phyloP scores from a whole-genome alignment of 2,113 vertebrate species.

The Ceuthmochares aereus region DNA sequence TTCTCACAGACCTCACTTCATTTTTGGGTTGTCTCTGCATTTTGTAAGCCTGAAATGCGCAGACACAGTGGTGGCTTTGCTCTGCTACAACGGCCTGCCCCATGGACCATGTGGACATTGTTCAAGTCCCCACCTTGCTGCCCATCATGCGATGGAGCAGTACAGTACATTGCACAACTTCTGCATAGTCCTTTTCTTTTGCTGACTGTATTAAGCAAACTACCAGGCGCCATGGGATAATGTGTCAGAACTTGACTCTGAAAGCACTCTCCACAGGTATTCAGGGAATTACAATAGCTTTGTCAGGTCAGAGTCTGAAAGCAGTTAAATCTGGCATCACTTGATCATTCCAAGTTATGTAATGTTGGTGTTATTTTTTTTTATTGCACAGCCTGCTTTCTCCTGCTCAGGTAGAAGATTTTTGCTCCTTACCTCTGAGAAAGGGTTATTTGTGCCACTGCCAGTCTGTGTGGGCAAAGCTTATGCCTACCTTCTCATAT shows the following conservation, averaged over 20 bases:
- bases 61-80: rapidly evolving
- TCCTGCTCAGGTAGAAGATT: neutral
- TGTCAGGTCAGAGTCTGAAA: neutral
- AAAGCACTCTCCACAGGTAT: neutral
- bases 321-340: neutral
- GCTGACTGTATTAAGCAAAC: neutral
- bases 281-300: conserved; percentile 13
- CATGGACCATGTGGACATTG: rapidly evolving
- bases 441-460: neutral
- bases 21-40: neutral
- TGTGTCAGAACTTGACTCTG: neutral
- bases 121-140: neutral
- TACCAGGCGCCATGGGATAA: neutral
- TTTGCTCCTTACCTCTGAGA: neutral
- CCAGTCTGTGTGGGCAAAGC: rapidly evolving
- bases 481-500: neutral
- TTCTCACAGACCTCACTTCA: neutral
- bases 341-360: neutral
- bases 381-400: neutral
- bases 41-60: neutral
- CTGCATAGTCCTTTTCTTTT: neutral
- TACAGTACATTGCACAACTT: neutral
- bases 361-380: neutral
- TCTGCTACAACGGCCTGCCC: neutral
- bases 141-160: rapidly evolving